Conservation (phyloP, 64 coral and sea anemone genomes). For the Stylophora pistillata region DNA sequence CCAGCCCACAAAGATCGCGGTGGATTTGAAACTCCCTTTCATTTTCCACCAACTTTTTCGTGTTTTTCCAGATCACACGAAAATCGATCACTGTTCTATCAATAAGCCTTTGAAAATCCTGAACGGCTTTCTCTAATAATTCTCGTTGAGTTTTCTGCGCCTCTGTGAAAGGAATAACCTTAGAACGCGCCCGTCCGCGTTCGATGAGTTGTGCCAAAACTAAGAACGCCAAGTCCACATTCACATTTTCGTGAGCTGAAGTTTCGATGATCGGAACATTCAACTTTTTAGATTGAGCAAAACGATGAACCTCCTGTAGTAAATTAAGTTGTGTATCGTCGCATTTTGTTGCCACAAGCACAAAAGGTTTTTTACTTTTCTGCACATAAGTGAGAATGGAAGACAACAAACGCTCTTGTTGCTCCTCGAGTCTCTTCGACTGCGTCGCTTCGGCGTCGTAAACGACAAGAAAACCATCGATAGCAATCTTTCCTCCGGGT, state of each 20-base stretch:
- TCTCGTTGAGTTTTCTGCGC: slow-evolving; percentile 85
- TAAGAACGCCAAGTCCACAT: slow-evolving; percentile 89
- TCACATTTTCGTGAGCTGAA: slow-evolving; percentile 87
- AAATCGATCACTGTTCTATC: slow-evolving; percentile 89
- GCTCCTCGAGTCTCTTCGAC: slow-evolving; percentile 81
- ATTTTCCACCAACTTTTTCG: slow-evolving; percentile 78
- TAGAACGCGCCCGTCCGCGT: slow-evolving; percentile 88
- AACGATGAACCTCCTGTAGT: slow-evolving; percentile 89
- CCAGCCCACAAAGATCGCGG: slow-evolving; percentile 79
- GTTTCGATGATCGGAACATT: slow-evolving; percentile 89
- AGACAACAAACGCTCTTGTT: slow-evolving; percentile 80
- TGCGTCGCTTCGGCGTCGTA: slow-evolving; percentile 88
- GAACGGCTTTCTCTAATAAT: slow-evolving; percentile 75
- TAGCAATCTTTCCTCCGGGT: slow-evolving; percentile 79
- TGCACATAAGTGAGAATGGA: slow-evolving; percentile 72
- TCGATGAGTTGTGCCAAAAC: slow-evolving; percentile 86
- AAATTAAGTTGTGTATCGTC: slow-evolving; percentile 89
- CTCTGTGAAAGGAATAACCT: slow-evolving; percentile 82
- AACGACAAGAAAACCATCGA: slow-evolving; percentile 95
- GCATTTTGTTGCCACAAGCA: slow-evolving; percentile 93
- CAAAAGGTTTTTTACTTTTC: slow-evolving; percentile 93
- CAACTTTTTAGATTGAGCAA: slow-evolving; percentile 89
- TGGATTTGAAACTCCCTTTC: slow-evolving; percentile 75
- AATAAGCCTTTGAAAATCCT: slow-evolving; percentile 87
- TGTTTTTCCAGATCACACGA: slow-evolving; percentile 92